Conservation (phyloP, 2,888 invertebrate genomes). For the Heteromyza rotundicornis region DNA sequence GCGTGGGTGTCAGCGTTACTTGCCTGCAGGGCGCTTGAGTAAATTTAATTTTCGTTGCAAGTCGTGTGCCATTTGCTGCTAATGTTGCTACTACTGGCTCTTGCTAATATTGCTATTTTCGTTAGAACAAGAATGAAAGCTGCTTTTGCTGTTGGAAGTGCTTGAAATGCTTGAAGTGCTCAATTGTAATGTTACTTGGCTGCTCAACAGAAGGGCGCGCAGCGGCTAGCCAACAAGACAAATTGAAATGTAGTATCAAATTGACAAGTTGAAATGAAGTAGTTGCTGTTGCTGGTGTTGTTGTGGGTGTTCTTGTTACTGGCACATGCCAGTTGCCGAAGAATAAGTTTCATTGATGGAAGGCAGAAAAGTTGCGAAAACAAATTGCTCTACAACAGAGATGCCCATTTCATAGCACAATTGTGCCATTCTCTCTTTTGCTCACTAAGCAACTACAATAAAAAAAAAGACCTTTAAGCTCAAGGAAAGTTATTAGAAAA, state of each 20-base stretch:
- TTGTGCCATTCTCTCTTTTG: too few species aligned
- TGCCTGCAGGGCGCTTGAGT: too few species aligned
- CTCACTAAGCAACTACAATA: too few species aligned
- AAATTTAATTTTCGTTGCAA: background rate
- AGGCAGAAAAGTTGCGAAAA: too few species aligned
- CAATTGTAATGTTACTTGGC: background rate
- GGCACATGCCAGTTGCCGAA: too few species aligned
- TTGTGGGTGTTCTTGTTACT: background rate
- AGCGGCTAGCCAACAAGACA: background rate
- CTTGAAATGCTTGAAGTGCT: background rate
- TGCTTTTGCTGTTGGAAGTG: constrained; percentile 8
- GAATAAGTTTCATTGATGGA: too few species aligned
- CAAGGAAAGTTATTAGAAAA: too few species aligned
- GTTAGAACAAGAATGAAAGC: too few species aligned
- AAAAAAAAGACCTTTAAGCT: background rate
- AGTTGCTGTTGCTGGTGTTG: background rate
- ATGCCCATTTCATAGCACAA: too few species aligned
- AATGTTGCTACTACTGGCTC: background rate
- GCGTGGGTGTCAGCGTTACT: too few species aligned
- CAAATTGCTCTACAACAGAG: too few species aligned
- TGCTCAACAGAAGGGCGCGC: background rate
- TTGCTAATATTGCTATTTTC: constrained; percentile 7
- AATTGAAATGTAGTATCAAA: constrained; percentile 15
- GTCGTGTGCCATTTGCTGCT: background rate
- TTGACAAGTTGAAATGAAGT: constrained; percentile 12